Evolutionary conservation across 2,888 invertebrate species (phyloP).

Genomic region (Xylota segnis): DNA sequence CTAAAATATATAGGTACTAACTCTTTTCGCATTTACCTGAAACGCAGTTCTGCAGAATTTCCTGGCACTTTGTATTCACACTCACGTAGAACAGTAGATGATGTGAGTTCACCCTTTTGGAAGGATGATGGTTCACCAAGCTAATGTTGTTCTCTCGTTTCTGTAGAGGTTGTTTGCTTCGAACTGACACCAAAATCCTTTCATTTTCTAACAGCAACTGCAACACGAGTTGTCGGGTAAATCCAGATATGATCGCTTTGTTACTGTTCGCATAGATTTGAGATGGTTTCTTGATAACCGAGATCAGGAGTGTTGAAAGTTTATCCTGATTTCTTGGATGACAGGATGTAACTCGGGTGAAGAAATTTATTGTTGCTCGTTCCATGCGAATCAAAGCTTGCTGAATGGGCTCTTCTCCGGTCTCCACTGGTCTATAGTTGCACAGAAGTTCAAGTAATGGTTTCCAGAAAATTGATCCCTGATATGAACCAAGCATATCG

Average conservation of each 20-base stretch:
- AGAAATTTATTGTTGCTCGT: constrained; percentile 92
- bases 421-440: constrained; percentile 85
- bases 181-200: constrained; percentile 91
- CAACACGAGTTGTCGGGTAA: constrained; percentile 93
- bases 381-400: constrained; percentile 87
- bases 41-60: constrained; percentile 89
- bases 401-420: constrained; percentile 81
- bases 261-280: constrained; percentile 68
- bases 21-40: constrained; percentile 81
- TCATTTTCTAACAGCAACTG: constrained; percentile 95
- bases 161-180: constrained; percentile 83
- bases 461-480: constrained; percentile 94
- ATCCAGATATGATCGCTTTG: constrained; percentile 89
- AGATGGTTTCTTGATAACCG: constrained; percentile 80
- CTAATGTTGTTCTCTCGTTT: constrained; percentile 80
- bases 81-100: constrained; percentile 90
- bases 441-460: constrained; percentile 91
- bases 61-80: constrained; percentile 90
- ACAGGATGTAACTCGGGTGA: constrained; percentile 93
- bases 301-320: constrained; percentile 90
- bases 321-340: constrained; percentile 93
- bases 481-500: constrained; percentile 93
- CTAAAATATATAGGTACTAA: constrained; percentile 45
- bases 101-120: constrained; percentile 90
- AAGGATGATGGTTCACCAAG: constrained; percentile 86